Conservation (phyloP, 2,888 invertebrate species). For the Xestobium rufovillosum region DNA sequence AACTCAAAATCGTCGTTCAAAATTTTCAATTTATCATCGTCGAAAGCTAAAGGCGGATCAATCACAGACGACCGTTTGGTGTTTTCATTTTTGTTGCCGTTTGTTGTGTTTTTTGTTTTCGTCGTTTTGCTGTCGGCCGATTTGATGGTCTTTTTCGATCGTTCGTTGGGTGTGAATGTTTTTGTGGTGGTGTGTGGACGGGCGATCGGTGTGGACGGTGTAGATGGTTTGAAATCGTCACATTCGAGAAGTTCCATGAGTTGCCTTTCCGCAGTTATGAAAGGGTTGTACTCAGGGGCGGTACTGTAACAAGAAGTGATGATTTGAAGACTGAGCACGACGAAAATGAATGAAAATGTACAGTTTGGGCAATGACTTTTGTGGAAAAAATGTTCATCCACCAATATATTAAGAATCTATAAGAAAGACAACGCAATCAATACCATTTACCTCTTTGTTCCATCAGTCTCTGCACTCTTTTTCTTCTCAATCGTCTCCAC, state of each 20-base stretch:
- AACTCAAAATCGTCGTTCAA: conserved; percentile 36
- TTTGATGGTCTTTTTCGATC: conserved; percentile 18
- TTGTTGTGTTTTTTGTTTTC: conserved; percentile 20
- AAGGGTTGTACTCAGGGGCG: conserved; percentile 63
- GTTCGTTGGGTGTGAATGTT: conserved; percentile 14
- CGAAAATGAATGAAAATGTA: no score
- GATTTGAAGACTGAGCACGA: no score
- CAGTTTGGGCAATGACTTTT: no score
- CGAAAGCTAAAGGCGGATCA: conserved; percentile 42
- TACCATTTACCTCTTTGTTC: no score
- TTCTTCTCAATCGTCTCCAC: no score
- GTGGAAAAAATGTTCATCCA: no score
- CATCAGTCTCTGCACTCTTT: no score
- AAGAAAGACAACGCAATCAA: no score
- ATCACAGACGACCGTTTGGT: conserved; percentile 40
- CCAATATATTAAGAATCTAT: no score
- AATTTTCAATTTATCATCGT: conserved; percentile 33
- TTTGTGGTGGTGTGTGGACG: conserved; percentile 42
- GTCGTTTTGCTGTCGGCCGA: conserved; percentile 13
- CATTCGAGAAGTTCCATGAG: conserved; percentile 72
- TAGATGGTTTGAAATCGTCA: conserved; percentile 46
- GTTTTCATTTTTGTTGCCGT: conserved; percentile 12
- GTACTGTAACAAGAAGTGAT: not conserved
- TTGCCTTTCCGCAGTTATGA: conserved; percentile 71
- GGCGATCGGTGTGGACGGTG: conserved; percentile 29